phyloP scores from a whole-genome alignment of 1,140 invertebrate genomes.

The Asobara japonica region DNA sequence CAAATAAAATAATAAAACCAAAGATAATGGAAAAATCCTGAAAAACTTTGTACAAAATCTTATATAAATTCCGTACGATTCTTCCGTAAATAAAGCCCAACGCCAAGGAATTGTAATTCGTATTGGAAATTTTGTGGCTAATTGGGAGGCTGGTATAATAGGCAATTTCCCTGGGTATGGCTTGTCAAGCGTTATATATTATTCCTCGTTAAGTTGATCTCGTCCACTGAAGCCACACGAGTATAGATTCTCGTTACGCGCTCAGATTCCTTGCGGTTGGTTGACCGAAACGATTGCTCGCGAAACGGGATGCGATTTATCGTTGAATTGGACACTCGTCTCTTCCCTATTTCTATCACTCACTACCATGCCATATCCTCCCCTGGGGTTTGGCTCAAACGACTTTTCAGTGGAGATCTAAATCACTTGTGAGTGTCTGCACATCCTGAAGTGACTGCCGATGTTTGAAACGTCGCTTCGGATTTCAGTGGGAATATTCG shows the following conservation, averaged over 20 bases:
- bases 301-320: slow-evolving; percentile 12
- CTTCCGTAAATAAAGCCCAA: no score
- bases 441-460: neutral
- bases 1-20: no score
- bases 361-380: neutral
- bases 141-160: slow-evolving; percentile 15
- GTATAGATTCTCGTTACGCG: slow-evolving; percentile 6
- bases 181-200: slow-evolving; percentile 15
- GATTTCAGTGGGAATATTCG: no score
- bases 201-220: slow-evolving; percentile 12
- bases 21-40: neutral
- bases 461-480: no score
- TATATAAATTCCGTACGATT: neutral
- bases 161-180: neutral
- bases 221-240: neutral
- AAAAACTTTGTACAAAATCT: neutral
- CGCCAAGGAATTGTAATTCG: neutral
- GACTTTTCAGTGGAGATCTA: neutral
- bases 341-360: slow-evolving; percentile 8
- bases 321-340: slow-evolving; percentile 1
- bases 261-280: slow-evolving; percentile 15
- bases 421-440: neutral
- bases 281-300: slow-evolving; percentile 5
- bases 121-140: neutral
- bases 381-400: neutral